Conservation (phyloP, 2,113 vertebrate species). For the Acrocephalus arundinaceus region DNA sequence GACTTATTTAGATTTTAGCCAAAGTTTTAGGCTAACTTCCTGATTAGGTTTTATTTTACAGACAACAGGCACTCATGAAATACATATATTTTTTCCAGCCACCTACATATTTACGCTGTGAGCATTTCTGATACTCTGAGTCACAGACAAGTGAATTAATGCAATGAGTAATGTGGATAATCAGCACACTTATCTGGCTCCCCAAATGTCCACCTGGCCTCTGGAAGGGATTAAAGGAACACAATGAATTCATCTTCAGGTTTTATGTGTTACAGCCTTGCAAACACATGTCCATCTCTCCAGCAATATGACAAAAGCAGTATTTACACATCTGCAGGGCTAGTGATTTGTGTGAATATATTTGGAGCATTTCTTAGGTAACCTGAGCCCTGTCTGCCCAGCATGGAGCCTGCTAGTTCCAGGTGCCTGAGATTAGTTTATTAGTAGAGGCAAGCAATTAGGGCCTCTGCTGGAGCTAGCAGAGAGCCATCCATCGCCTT, state of each 20-base stretch:
- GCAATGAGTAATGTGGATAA: conserved; percentile 8
- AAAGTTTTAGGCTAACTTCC: not conserved
- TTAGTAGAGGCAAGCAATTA: conserved; percentile 61
- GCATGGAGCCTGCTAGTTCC: conserved; percentile 52
- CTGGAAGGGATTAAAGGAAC: conserved; percentile 49
- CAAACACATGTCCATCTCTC: conserved; percentile 43
- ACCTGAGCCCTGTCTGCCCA: conserved; percentile 7
- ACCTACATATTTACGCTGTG: not conserved
- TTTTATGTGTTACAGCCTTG: conserved; percentile 44
- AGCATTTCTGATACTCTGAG: not conserved
- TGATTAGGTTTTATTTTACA: conserved; percentile 10
- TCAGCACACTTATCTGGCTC: conserved; percentile 23
- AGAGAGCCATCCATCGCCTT: not conserved
- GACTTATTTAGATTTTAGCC: not conserved
- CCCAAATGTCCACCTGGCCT: conserved; percentile 45
- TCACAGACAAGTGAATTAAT: conserved; percentile 25
- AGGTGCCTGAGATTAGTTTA: conserved; percentile 68
- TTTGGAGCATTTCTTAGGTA: conserved; percentile 46
- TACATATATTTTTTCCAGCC: not conserved
- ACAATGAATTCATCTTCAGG: conserved; percentile 46
- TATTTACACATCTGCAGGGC: conserved; percentile 61
- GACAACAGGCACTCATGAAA: not conserved
- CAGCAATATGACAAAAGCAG: conserved; percentile 34
- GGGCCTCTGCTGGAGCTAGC: not conserved
- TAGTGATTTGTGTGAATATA: conserved; percentile 47